Percentiles rank a stretch among this genome's conserved stretches.
Evolutionary conservation across 2,888 invertebrate genomes (phyloP).

Genomic region (Monoplex corrugatus): DNA sequence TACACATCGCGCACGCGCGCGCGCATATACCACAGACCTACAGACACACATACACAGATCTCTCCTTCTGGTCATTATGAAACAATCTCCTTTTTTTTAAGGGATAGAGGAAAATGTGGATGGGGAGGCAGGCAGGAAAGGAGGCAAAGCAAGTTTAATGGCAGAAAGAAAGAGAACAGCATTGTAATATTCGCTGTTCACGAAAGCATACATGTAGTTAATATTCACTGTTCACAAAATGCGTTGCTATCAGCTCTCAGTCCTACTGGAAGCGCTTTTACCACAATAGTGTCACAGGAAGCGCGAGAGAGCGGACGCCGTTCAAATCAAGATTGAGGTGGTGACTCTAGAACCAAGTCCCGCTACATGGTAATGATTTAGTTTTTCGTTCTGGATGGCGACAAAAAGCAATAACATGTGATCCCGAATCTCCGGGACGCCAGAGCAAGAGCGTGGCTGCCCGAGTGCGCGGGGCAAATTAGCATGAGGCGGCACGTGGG

Average conservation of each 20-base stretch:
- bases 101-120: too few relatives aligned
- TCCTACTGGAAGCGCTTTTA: background rate
- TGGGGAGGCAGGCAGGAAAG: too few relatives aligned
- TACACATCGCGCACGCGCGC: too few relatives aligned
- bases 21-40: too few relatives aligned
- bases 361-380: background rate
- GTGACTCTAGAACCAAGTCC: background rate
- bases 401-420: constrained; percentile 27
- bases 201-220: constrained; percentile 15
- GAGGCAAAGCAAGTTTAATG: background rate
- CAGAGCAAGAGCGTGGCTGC: too few relatives aligned
- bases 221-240: too few relatives aligned
- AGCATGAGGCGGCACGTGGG: constrained; percentile 5
- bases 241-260: background rate
- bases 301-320: background rate
- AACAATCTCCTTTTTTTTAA: too few relatives aligned
- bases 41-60: too few relatives aligned
- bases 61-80: too few relatives aligned
- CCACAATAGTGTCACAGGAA: constrained; percentile 21
- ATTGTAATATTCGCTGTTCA: constrained; percentile 13
- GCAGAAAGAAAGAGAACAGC: background rate
- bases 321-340: constrained; percentile 26
- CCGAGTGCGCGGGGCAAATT: background rate
- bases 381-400: background rate
- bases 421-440: background rate